Evolutionary conservation across 1,140 invertebrate genomes (phyloP).

Genomic region (Rhyacophila brunnea): DNA sequence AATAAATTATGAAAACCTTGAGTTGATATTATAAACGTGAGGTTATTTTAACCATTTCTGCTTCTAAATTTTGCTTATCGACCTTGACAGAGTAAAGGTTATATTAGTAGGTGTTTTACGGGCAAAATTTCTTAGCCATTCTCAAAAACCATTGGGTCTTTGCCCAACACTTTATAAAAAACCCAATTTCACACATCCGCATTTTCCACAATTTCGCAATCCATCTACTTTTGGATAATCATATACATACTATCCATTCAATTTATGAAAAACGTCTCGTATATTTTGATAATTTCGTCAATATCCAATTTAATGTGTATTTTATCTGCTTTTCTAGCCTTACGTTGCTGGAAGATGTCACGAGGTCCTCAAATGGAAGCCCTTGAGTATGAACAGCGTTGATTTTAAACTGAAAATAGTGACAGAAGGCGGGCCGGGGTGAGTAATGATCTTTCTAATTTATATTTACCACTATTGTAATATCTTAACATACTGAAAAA

Average conservation of each 20-base stretch:
- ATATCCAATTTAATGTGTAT: slow-evolving; percentile 5
- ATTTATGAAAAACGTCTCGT: neutral
- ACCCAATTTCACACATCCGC: too few relatives aligned
- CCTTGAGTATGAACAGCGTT: slow-evolving; percentile 87
- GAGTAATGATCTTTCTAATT: slow-evolving; percentile 38
- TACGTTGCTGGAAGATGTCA: slow-evolving; percentile 81
- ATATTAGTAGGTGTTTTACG: too few relatives aligned
- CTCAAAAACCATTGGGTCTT: too few relatives aligned
- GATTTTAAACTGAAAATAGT: slow-evolving; percentile 91
- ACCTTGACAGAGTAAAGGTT: too few relatives aligned
- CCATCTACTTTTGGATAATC: too few relatives aligned
- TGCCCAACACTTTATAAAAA: too few relatives aligned
- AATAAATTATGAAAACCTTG: too few relatives aligned
- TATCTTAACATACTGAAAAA: neutral
- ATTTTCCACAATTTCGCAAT: too few relatives aligned
- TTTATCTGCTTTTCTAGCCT: slow-evolving; percentile 66
- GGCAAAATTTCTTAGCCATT: too few relatives aligned
- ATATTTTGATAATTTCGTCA: neutral
- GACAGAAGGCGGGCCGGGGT: slow-evolving; percentile 71
- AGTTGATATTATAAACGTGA: too few relatives aligned
- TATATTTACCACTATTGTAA: slow-evolving; percentile 1
- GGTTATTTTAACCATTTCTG: neutral
- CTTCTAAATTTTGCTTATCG: neutral
- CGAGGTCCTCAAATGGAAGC: slow-evolving; percentile 98
- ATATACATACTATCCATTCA: too few relatives aligned